These are phyloP conservation scores for Pachymerium ferrugineum DNA, from an alignment of 2,888 invertebrate species.

Conservation along the genomic window DNA sequence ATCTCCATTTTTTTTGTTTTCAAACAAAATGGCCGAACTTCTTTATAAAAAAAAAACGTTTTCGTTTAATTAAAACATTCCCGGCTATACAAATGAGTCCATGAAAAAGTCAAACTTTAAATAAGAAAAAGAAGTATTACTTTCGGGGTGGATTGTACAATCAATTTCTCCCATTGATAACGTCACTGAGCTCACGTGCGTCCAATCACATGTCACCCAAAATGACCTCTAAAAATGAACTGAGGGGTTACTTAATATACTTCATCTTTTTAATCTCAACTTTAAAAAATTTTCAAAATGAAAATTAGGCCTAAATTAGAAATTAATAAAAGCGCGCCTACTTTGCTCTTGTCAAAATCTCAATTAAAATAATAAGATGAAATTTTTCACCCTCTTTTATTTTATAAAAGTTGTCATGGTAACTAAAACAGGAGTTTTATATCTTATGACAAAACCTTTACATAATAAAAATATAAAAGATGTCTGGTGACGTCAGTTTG, in stretches of 20 bases:
- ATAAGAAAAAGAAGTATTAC: not conserved
- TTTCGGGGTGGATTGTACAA: not conserved
- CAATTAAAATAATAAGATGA: not conserved
- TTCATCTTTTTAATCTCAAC: not conserved
- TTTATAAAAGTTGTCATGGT: not conserved
- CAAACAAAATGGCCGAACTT: too few species aligned
- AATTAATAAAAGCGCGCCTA: not conserved
- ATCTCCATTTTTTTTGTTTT: too few species aligned
- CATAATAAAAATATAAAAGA: not conserved
- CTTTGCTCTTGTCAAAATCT: not conserved
- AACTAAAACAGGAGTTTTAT: not conserved
- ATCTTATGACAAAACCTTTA: not conserved
- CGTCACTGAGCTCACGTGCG: too few species aligned
- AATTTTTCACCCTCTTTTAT: not conserved
- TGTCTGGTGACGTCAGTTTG: not conserved
- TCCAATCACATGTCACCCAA: too few species aligned
- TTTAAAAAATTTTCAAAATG: not conserved
- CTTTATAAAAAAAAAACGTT: too few species aligned
- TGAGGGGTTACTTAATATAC: not conserved
- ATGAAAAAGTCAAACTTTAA: not conserved
- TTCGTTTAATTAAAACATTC: too few species aligned
- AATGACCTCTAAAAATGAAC: not conserved
- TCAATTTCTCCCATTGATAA: not conserved
- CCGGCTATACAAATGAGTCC: not conserved
- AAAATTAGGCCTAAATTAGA: not conserved